Evolutionary conservation across 2,888 invertebrate genomes (phyloP).

Genomic region (Trachelus tabidus): DNA sequence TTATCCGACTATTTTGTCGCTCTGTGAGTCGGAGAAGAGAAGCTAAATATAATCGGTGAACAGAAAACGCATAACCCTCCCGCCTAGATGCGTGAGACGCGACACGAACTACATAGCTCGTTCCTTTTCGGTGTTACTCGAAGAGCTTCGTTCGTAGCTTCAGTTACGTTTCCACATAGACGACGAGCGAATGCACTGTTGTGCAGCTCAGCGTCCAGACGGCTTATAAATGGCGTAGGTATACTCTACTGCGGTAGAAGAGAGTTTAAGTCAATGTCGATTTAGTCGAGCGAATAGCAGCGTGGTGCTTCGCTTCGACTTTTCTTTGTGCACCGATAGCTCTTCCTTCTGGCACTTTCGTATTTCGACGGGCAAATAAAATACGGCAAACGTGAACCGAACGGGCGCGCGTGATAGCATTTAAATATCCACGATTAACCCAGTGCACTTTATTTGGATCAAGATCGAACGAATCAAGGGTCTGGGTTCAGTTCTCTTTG

Average conservation of each 20-base stretch:
- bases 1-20: neutral
- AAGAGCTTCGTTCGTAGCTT: constrained; percentile 1
- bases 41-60: constrained; percentile 47
- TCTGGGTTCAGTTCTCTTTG: too few species aligned
- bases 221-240: neutral
- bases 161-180: neutral
- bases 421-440: too few species aligned
- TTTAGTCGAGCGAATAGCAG: neutral
- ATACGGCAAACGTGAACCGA: too few species aligned
- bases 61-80: constrained; percentile 37
- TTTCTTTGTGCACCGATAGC: neutral
- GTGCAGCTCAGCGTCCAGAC: neutral
- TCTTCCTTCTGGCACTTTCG: too few species aligned
- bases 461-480: too few species aligned
- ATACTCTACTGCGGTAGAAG: neutral
- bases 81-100: constrained; percentile 32
- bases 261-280: neutral
- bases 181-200: neutral
- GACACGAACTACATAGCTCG: neutral
- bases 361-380: too few species aligned
- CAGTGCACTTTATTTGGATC: too few species aligned
- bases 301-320: neutral
- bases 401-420: too few species aligned
- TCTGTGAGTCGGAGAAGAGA: constrained; percentile 24
- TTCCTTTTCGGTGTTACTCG: constrained; percentile 5